Evolutionary conservation across 1,140 invertebrate species (phyloP), one percentile per base, ranked within the genome.

Genomic region (Nautilus pompilius): DNA sequence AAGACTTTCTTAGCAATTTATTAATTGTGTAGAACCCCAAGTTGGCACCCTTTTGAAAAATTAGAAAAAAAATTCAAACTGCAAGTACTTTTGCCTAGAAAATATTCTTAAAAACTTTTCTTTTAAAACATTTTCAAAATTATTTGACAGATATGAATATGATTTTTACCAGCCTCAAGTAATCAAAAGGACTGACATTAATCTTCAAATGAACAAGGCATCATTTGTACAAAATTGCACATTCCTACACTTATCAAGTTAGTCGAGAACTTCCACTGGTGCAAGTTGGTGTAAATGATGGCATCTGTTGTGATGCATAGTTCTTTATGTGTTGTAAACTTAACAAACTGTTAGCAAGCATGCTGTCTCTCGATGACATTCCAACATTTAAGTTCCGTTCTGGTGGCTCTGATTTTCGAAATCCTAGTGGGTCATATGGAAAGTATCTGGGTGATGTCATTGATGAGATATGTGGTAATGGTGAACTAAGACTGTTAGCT

Each of bases 251-350:
- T 22, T 26, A 57, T 65, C 61, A 72, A 56, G 72, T 70, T 29
- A 73, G 56, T 62, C 72, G 65, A 5, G 72, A 69, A 53, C 55
- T 48, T 29, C 68, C 69, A 54, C 64, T 63, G 26, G 71, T 67
- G 59, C 71, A 71, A n/a, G 71, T 69, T 10, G 74, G 70, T 10
- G 66, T 72, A 48, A 71, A 79, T 58, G 70, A 70, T 28, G 75
- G 77, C 78, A 80, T 80, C 63, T 80, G 78, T 63, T 78, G 76
- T 34, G 78, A 75, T 65, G 94, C 93, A 84, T 96, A 97, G 82
- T 96, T 98, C 74, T 95, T 88, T 74, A 98, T 97, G 84, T 97
- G 94, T 83, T 97, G 93, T 58, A 98, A 86, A 66, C 93, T 96
- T 75, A 98, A 95, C 72, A 97, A 86, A 80, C 96, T 94, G 81